Evolutionary conservation across 2,888 invertebrate genomes (phyloP).

Genomic region (Rotaria sp.): DNA sequence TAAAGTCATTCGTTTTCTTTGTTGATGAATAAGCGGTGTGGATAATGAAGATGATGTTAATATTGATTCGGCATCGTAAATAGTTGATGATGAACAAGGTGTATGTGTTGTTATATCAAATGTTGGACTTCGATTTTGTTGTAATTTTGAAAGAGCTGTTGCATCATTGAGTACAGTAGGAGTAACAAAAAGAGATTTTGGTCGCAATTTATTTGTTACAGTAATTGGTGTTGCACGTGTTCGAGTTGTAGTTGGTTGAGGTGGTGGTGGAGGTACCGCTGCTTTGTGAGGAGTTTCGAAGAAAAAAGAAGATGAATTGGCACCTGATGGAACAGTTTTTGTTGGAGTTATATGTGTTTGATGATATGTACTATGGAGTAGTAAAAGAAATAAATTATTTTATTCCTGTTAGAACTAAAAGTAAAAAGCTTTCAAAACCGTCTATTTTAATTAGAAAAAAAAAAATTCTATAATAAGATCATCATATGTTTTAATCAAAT

Average conservation of each 20-base stretch:
- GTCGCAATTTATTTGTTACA: not conserved
- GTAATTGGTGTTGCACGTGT: not conserved
- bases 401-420: no score
- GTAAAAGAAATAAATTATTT: not conserved
- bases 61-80: slow-evolving; percentile 6
- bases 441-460: no score
- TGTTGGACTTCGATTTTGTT: not conserved
- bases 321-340: not conserved
- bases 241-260: not conserved
- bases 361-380: not conserved
- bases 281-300: not conserved
- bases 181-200: not conserved
- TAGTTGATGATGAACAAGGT: not conserved
- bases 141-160: not conserved
- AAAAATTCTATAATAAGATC: no score
- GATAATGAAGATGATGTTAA: not conserved
- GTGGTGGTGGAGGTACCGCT: not conserved
- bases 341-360: slow-evolving; percentile 14
- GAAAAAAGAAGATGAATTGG: not conserved
- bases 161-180: not conserved
- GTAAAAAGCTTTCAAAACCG: no score
- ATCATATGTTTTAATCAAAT: no score
- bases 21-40: not conserved
- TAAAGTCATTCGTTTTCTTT: not conserved
- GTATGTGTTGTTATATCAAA: not conserved